These are phyloP conservation scores for Drosophila obscura DNA, from an alignment of 1,140 invertebrate genomes.

Conservation along the genomic window DNA sequence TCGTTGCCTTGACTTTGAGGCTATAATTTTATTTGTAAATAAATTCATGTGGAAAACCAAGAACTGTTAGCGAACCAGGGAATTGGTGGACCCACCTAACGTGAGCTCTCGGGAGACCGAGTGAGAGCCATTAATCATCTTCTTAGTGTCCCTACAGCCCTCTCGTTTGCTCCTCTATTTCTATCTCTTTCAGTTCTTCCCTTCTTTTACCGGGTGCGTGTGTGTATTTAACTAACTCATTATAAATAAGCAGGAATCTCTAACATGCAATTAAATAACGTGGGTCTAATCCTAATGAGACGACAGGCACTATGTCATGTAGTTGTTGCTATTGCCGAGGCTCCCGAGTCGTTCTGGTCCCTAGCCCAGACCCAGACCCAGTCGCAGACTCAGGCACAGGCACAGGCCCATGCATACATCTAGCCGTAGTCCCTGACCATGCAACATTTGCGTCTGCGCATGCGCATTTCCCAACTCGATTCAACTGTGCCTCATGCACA, in stretches of 20 bases:
- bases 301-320: slow-evolving; percentile 81
- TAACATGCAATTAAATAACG: slow-evolving; percentile 82
- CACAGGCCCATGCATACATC: not conserved
- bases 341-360: slow-evolving; percentile 23
- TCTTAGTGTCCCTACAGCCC: slow-evolving; percentile 30
- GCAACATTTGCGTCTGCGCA: slow-evolving; percentile 79
- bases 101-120: slow-evolving; percentile 44
- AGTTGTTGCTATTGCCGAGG: slow-evolving; percentile 36
- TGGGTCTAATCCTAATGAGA: slow-evolving; percentile 82
- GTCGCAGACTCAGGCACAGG: slow-evolving; percentile 38
- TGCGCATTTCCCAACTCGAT: slow-evolving; percentile 53
- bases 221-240: slow-evolving; percentile 82
- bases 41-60: slow-evolving; percentile 79
- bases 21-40: slow-evolving; percentile 83
- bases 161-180: slow-evolving; percentile 12
- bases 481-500: not conserved
- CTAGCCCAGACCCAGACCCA: slow-evolving; percentile 13
- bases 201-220: slow-evolving; percentile 27
- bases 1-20: slow-evolving; percentile 50
- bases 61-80: slow-evolving; percentile 37
- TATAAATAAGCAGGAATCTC: slow-evolving; percentile 79
- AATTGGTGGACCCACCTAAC: slow-evolving; percentile 32
- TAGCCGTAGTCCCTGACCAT: slow-evolving; percentile 20
- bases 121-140: slow-evolving; percentile 52
- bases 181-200: no score